These are phyloP conservation scores for Scaptomyza hsui DNA, from an alignment of 1,140 invertebrate genomes.

Conservation along the genomic window DNA sequence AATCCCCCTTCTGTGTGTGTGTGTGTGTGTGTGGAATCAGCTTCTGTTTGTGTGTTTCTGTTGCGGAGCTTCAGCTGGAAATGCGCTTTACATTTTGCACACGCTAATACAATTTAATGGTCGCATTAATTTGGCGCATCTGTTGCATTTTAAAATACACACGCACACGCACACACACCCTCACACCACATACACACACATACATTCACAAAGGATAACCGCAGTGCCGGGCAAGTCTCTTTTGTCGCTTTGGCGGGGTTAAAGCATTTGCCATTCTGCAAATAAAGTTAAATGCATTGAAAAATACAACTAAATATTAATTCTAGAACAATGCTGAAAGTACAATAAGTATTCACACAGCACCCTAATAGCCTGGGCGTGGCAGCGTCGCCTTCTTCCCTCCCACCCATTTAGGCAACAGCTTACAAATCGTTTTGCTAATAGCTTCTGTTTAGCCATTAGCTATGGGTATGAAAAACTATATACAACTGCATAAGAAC, in stretches of 20 bases:
- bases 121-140: constrained; percentile 82
- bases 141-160: constrained; percentile 79
- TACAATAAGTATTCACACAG: constrained; percentile 22
- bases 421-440: constrained; percentile 34
- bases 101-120: constrained; percentile 82
- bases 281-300: constrained; percentile 67
- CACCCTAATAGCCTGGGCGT: constrained; percentile 57
- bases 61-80: constrained; percentile 43
- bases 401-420: constrained; percentile 18
- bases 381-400: constrained; percentile 12
- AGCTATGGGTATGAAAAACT: constrained; percentile 2
- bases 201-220: constrained; percentile 24
- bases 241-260: constrained; percentile 47
- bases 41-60: constrained; percentile 15
- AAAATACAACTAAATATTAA: constrained; percentile 74
- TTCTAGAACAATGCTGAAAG: constrained; percentile 52
- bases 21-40: constrained; percentile 41
- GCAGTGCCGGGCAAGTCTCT: constrained; percentile 26
- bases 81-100: constrained; percentile 80
- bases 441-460: constrained; percentile 31
- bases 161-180: constrained; percentile 10
- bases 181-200: background rate
- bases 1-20: background rate
- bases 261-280: constrained; percentile 62
- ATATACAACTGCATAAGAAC: too few species aligned